Percentiles rank a stretch among this genome's conserved stretches.
Evolutionary conservation across 2,797 vertebrate species (phyloP).

Genomic region (Petrocephalus schoutedeni): DNA sequence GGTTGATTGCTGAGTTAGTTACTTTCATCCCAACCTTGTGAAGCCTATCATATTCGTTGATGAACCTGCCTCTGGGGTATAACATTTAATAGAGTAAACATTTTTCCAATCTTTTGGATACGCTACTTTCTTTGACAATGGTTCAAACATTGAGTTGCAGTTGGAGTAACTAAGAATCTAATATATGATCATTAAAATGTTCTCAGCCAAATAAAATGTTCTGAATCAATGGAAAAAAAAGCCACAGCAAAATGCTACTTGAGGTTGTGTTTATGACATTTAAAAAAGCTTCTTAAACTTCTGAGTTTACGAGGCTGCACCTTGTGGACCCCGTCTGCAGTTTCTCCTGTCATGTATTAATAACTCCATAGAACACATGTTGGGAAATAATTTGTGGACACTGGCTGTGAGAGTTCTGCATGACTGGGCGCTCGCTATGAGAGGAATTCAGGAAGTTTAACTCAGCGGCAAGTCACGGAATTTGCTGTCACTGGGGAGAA

Average conservation of each 20-base stretch:
- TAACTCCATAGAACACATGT: conserved; percentile 40
- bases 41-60: background rate
- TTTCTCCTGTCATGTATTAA: conserved; percentile 36
- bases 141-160: background rate
- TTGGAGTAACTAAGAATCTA: background rate
- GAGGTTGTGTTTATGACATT: background rate
- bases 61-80: background rate
- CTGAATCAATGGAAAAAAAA: background rate
- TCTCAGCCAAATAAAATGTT: background rate
- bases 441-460: conserved; percentile 35
- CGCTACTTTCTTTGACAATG: background rate
- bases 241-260: background rate
- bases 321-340: background rate
- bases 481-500: conserved; percentile 21
- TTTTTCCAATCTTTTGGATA: background rate
- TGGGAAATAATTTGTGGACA: conserved; percentile 38
- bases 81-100: background rate
- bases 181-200: conserved; percentile 12
- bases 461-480: conserved; percentile 20
- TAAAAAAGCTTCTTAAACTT: background rate
- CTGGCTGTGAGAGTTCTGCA: conserved; percentile 34
- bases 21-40: background rate
- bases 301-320: background rate
- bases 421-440: conserved; percentile 30
- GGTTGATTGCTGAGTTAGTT: background rate